Conservation (phyloP, 1,140 invertebrate genomes). For the Drosophila repletoides region DNA sequence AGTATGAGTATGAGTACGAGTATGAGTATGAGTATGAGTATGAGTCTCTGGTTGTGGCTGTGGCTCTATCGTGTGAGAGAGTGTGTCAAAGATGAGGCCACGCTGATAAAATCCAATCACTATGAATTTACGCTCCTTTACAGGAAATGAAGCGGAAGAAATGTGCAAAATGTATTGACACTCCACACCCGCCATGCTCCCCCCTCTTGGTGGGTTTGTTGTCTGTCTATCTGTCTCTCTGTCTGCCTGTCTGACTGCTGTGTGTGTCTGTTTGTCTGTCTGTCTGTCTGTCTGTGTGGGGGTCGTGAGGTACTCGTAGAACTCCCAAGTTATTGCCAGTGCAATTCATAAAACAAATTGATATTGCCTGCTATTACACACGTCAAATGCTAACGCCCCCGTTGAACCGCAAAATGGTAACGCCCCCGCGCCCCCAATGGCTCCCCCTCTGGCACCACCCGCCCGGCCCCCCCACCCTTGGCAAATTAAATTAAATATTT, state of each 20-base stretch:
- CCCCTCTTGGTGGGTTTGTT: neutral
- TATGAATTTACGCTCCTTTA: slow-evolving; percentile 80
- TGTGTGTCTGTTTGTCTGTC: neutral
- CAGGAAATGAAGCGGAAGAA: slow-evolving; percentile 81
- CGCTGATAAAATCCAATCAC: slow-evolving; percentile 80
- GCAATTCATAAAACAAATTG: slow-evolving; percentile 81
- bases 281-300: neutral
- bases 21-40: neutral
- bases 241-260: neutral
- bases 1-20: neutral
- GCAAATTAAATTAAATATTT: slow-evolving; percentile 80
- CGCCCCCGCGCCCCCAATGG: neutral
- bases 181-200: slow-evolving; percentile 9
- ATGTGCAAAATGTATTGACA: slow-evolving; percentile 78
- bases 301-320: slow-evolving; percentile 27
- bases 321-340: slow-evolving; percentile 74
- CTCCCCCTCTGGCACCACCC: neutral
- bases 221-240: slow-evolving; percentile 15
- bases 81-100: slow-evolving; percentile 79
- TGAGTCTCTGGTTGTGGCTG: neutral
- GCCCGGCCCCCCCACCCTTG: neutral
- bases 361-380: slow-evolving; percentile 77
- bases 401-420: slow-evolving; percentile 48
- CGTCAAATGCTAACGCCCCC: slow-evolving; percentile 68
- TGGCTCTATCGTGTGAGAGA: slow-evolving; percentile 37